phyloP scores from a whole-genome alignment of 2,797 vertebrate species.

The Cephalopachus bancanus region DNA sequence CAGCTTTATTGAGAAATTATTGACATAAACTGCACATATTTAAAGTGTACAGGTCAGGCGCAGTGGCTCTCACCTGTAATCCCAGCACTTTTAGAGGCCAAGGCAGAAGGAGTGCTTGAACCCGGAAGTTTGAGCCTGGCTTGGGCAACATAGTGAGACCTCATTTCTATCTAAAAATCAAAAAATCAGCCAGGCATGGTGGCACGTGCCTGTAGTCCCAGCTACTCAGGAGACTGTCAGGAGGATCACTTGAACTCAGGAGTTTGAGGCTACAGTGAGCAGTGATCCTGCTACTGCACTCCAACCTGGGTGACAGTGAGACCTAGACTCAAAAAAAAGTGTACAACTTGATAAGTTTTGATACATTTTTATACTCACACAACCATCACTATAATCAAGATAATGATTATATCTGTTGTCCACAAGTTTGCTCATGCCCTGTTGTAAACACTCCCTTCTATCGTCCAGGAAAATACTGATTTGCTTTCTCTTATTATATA shows the following conservation, averaged over 20 bases:
- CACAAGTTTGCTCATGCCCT: not conserved
- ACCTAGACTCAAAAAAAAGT: too few relatives aligned
- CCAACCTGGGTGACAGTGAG: too few relatives aligned
- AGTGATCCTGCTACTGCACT: too few relatives aligned
- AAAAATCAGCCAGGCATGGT: not conserved
- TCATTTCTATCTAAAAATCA: not conserved
- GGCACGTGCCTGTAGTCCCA: too few relatives aligned
- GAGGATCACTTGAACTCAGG: too few relatives aligned
- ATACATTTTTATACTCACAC: not conserved
- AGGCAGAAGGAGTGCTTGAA: not conserved
- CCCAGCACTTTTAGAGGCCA: not conserved
- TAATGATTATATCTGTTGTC: not conserved
- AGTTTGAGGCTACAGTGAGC: too few relatives aligned
- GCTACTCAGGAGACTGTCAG: too few relatives aligned
- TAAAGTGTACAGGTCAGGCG: too few relatives aligned
- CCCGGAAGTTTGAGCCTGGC: not conserved
- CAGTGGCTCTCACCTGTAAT: not conserved
- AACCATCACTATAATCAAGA: not conserved
- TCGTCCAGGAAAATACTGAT: not conserved
- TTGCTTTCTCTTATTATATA: not conserved
- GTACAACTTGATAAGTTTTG: not conserved
- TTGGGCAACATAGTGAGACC: not conserved
- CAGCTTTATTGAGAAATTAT: not conserved
- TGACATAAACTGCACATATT: not conserved
- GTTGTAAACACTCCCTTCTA: not conserved